phyloP scores from a whole-genome alignment of 2,113 vertebrate genomes.

The Nestor notabilis region DNA sequence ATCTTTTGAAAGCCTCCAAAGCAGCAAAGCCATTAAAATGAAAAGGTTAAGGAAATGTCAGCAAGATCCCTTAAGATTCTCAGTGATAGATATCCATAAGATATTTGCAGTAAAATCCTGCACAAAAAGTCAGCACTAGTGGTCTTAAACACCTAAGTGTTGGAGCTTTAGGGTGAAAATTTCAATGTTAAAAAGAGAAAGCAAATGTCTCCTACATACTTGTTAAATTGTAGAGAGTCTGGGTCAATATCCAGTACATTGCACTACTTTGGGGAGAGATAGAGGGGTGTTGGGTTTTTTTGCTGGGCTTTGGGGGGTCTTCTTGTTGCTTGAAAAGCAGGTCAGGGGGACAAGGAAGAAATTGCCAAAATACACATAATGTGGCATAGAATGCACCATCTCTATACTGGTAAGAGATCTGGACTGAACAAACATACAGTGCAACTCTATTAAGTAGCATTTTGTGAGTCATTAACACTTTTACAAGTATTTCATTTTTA shows the following conservation, averaged over 20 bases:
- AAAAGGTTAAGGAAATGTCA: slow-evolving; percentile 54
- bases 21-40: not conserved
- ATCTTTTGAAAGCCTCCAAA: slow-evolving; percentile 16
- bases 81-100: not conserved
- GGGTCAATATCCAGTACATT: not conserved
- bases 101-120: not conserved
- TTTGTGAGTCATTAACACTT: not conserved
- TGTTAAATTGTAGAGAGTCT: not conserved
- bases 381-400: not conserved
- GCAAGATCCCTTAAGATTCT: not conserved
- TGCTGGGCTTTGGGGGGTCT: accelerated
- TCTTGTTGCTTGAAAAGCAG: not conserved
- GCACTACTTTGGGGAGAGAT: accelerated
- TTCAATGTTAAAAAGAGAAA: not conserved
- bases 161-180: not conserved
- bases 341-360: not conserved
- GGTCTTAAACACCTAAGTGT: not conserved
- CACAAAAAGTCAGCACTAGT: not conserved
- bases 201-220: not conserved
- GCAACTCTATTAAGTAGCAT: not conserved
- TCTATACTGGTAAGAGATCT: not conserved
- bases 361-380: not conserved
- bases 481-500: not conserved
- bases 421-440: not conserved
- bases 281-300: not conserved